phyloP scores from a whole-genome alignment of 2,888 invertebrate species.

The Horisme vitalbata region DNA sequence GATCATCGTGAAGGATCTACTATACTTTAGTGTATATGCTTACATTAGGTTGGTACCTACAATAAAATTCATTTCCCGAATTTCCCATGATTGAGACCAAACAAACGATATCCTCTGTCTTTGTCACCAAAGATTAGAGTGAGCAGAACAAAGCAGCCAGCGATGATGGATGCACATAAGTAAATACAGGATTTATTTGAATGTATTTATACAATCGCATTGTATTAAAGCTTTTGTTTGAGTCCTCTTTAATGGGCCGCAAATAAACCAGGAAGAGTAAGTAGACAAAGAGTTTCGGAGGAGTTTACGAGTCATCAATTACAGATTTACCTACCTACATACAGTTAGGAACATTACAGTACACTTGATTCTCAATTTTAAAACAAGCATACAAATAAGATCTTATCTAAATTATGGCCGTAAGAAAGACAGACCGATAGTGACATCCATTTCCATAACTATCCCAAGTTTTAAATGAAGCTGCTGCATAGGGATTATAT shows the following conservation, averaged over 20 bases:
- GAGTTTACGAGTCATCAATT: conserved; percentile 39
- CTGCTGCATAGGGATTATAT: too few species aligned
- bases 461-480: too few species aligned
- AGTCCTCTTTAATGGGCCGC: conserved; percentile 25
- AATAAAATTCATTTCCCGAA: neutral
- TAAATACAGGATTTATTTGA: conserved; percentile 28
- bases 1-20: too few species aligned
- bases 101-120: conserved; percentile 8
- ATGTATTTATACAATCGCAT: conserved; percentile 34
- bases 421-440: too few species aligned
- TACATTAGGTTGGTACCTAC: too few species aligned
- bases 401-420: too few species aligned
- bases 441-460: too few species aligned
- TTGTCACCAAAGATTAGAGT: conserved; percentile 14
- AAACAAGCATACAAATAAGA: too few species aligned
- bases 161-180: conserved; percentile 18
- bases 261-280: conserved; percentile 47
- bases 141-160: conserved; percentile 10
- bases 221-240: conserved; percentile 28
- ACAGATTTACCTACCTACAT: conserved; percentile 18
- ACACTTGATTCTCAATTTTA: too few species aligned
- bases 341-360: too few species aligned
- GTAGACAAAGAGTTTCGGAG: conserved; percentile 48
- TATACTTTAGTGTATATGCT: too few species aligned
- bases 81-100: conserved; percentile 7